Conservation (phyloP, 2,888 invertebrate genomes). For the Hetaerina titia region DNA sequence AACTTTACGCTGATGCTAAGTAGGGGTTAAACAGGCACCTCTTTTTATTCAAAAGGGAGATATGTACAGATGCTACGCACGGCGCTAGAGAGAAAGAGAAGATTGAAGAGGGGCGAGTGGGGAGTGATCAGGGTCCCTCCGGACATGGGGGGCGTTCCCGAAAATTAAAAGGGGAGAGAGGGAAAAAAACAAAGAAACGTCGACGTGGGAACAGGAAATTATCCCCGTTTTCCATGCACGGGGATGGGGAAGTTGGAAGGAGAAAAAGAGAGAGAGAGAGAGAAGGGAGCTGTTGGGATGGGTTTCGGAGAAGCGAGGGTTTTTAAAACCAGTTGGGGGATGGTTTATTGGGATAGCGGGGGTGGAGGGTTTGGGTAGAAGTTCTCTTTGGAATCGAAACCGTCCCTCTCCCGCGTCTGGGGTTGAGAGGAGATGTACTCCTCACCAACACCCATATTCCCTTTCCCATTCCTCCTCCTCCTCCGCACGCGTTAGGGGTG, state of each 20-base stretch:
- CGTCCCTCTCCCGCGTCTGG: neutral
- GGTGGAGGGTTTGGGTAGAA: neutral
- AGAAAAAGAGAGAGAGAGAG: neutral
- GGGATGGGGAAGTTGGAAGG: neutral
- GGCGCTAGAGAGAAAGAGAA: no score
- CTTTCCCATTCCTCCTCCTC: neutral
- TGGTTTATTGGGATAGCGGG: neutral
- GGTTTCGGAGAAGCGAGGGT: neutral
- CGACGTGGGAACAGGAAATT: conserved; percentile 35
- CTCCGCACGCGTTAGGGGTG: neutral
- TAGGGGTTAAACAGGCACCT: no score
- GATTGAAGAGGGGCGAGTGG: no score
- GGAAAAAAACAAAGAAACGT: neutral
- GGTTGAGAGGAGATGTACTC: neutral
- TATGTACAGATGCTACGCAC: neutral
- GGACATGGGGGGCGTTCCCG: neutral
- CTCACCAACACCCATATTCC: neutral
- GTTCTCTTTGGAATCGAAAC: neutral
- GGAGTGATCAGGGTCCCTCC: neutral
- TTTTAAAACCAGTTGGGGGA: neutral
- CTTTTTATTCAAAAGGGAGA: no score
- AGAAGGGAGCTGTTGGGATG: neutral
- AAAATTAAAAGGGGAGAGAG: neutral
- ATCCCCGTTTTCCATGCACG: neutral
- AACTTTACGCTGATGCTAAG: no score